These are phyloP conservation scores for Mellivora capensis DNA, from an alignment of 2,113 vertebrate species.

Conservation along the genomic window DNA sequence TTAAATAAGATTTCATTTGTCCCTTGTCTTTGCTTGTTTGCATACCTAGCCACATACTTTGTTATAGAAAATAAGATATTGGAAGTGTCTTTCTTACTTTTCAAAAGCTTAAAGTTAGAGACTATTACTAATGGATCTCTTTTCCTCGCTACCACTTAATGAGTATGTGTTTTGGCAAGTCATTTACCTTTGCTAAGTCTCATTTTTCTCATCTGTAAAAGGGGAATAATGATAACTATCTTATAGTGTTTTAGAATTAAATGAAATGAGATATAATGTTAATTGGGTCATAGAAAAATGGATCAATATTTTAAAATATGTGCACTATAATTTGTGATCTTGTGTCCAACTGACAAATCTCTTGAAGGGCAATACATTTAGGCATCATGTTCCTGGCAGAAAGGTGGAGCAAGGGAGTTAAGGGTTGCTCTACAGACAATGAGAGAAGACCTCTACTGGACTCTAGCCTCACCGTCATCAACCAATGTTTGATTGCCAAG, in stretches of 20 bases:
- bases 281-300: not conserved
- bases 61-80: not conserved
- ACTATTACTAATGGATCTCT: not conserved
- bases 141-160: not conserved
- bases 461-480: not conserved
- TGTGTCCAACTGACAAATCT: not conserved
- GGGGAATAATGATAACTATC: not conserved
- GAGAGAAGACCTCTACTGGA: not conserved
- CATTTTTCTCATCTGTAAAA: constrained; percentile 26
- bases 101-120: not conserved
- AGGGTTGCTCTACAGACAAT: not conserved
- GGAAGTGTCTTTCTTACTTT: not conserved
- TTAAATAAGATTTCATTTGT: not conserved
- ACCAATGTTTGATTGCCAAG: not conserved
- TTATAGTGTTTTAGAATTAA: not conserved
- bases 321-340: not conserved
- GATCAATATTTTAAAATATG: not conserved
- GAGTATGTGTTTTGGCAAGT: not conserved
- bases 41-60: not conserved
- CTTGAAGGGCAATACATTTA: not conserved
- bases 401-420: not conserved
- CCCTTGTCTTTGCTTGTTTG: not conserved
- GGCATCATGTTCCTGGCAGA: not conserved
- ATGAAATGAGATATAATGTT: not conserved
- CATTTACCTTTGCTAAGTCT: not conserved